Conservation (phyloP, 2,888 invertebrate genomes). For the Lasioglossum marginatum region DNA sequence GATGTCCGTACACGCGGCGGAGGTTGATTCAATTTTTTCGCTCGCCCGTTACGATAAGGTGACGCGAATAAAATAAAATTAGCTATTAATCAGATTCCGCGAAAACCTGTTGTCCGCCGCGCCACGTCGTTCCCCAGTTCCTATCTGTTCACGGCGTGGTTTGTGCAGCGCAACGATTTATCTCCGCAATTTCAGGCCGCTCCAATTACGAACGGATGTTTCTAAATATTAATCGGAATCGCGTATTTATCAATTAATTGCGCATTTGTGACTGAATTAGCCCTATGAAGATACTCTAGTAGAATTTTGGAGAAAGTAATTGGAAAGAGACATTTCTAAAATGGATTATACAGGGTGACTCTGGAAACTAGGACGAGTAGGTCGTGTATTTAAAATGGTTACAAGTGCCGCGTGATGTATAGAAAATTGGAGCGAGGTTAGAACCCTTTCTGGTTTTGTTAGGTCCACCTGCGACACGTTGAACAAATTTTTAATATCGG, state of each 20-base stretch:
- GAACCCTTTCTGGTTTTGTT: too few species aligned
- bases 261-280: neutral
- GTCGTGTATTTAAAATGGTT: too few species aligned
- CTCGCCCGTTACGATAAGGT: constrained; percentile 34
- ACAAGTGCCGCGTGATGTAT: too few species aligned
- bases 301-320: too few species aligned
- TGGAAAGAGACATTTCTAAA: too few species aligned
- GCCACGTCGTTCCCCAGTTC: neutral
- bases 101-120: constrained; percentile 1
- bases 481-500: neutral
- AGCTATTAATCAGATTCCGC: constrained; percentile 44
- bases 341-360: too few species aligned
- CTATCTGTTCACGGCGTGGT: neutral
- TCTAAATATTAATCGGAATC: constrained; percentile 36
- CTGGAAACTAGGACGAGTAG: too few species aligned
- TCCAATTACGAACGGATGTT: constrained; percentile 34
- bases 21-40: constrained; percentile 42
- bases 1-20: neutral
- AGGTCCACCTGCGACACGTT: neutral
- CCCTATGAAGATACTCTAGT: too few species aligned
- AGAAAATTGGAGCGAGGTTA: too few species aligned
- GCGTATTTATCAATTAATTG: neutral
- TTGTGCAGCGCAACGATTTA: constrained; percentile 25
- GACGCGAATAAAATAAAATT: constrained; percentile 41
- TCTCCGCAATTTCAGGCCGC: constrained; percentile 20